Conservation (phyloP, 2,113 vertebrate genomes). For the Asarcornis scutulata region DNA sequence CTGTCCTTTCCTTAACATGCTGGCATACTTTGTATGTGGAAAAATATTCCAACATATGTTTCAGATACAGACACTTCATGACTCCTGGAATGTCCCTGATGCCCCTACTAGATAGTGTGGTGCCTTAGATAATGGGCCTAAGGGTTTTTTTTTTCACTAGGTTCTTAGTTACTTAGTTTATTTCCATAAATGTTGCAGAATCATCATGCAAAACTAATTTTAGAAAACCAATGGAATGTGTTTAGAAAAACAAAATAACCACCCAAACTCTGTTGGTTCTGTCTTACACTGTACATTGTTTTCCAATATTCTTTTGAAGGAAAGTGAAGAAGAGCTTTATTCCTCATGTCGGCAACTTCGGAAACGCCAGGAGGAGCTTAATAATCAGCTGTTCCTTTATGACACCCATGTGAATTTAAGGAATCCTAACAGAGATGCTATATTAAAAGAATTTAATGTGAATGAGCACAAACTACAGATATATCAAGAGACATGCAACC, state of each 20-base stretch:
- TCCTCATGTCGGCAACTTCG: constrained; percentile 89
- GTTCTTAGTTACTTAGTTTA: neutral
- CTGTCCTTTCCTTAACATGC: neutral
- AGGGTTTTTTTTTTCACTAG: neutral
- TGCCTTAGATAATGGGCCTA: neutral
- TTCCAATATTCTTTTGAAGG: constrained; percentile 70
- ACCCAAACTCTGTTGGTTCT: neutral
- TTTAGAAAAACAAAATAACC: neutral
- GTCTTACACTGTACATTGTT: neutral
- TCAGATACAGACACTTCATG: neutral
- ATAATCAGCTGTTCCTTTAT: constrained; percentile 86
- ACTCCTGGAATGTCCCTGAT: neutral
- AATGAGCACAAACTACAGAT: constrained; percentile 82
- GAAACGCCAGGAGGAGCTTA: constrained; percentile 83
- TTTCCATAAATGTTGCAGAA: neutral
- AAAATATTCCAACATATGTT: neutral
- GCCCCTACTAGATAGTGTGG: neutral
- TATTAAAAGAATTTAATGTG: constrained; percentile 80
- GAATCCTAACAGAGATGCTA: constrained; percentile 76
- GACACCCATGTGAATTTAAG: constrained; percentile 84
- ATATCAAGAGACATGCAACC: constrained; percentile 81
- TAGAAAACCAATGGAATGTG: neutral
- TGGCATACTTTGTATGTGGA: neutral
- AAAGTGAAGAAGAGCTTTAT: constrained; percentile 91
- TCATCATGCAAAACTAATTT: neutral